Evolutionary conservation across 2,888 invertebrate genomes (phyloP).

Genomic region (Seira musarum): DNA sequence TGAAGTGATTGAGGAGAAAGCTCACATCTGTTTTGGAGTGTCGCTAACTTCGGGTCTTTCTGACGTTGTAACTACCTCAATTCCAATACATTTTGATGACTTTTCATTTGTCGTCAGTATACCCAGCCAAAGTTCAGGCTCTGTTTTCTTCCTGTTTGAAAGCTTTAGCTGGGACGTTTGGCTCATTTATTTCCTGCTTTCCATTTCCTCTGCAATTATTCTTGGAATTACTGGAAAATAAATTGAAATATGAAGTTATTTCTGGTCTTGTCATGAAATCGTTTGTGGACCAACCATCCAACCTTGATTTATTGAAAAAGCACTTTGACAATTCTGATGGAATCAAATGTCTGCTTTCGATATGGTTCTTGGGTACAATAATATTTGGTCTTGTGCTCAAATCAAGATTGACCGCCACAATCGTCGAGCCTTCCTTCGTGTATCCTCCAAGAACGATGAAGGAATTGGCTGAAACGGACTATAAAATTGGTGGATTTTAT

Average conservation of each 20-base stretch:
- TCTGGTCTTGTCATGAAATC: slow-evolving; percentile 2
- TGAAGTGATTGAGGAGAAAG: background rate
- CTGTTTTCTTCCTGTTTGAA: background rate
- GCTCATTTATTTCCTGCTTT: background rate
- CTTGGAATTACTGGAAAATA: background rate
- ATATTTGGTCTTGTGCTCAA: slow-evolving; percentile 5
- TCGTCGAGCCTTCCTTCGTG: background rate
- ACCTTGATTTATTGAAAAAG: background rate
- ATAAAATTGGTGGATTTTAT: slow-evolving; percentile 3
- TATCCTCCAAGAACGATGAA: slow-evolving; percentile 9
- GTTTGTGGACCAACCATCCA: slow-evolving; percentile 10
- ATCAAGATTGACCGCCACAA: background rate
- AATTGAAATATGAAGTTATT: background rate
- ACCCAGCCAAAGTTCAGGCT: background rate
- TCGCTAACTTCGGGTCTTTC: background rate
- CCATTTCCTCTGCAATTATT: background rate
- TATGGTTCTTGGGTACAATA: background rate
- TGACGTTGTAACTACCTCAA: background rate
- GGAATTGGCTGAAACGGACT: slow-evolving; percentile 10
- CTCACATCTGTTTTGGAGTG: background rate
- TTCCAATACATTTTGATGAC: background rate
- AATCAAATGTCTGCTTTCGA: background rate
- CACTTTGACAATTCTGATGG: slow-evolving; percentile 1
- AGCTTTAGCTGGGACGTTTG: background rate
- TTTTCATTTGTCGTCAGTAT: background rate